Conservation (phyloP, 1,140 invertebrate species). For the Lepidurus apus region DNA sequence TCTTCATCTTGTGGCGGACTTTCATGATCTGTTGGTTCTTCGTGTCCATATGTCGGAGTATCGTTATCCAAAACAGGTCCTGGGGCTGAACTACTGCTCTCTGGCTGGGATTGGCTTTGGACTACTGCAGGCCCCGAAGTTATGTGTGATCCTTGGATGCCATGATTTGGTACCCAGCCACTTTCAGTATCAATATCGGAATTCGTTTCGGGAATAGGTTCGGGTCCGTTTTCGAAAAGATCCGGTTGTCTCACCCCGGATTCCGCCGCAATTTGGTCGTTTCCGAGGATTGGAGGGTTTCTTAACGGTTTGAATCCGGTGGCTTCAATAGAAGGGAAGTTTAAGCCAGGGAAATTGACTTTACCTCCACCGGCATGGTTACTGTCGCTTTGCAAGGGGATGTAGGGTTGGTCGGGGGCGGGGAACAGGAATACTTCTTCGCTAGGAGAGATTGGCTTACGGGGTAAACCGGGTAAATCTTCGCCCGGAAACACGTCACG, state of each 20-base stretch:
- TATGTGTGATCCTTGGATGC: background rate
- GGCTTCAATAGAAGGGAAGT: background rate
- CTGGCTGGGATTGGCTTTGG: background rate
- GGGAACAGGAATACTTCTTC: background rate
- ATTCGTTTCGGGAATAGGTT: background rate
- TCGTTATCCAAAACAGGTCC: background rate
- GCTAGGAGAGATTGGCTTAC: slow-evolving; percentile 12
- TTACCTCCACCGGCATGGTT: background rate
- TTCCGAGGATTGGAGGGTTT: background rate
- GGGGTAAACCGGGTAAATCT: slow-evolving; percentile 16
- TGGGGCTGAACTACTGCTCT: background rate
- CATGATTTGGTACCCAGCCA: background rate
- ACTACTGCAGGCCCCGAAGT: background rate
- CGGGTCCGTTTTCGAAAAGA: background rate
- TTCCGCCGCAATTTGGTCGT: background rate
- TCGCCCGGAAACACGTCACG: background rate
- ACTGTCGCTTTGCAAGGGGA: background rate
- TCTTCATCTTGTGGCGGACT: background rate
- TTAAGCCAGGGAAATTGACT: background rate
- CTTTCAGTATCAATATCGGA: background rate
- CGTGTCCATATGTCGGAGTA: background rate
- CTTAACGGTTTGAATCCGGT: background rate
- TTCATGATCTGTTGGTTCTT: background rate
- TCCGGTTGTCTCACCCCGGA: background rate
- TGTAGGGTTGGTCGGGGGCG: background rate